Base-by-base conservation (phyloP, 2,113 vertebrate genomes). In the Orcinus orca region DNA sequence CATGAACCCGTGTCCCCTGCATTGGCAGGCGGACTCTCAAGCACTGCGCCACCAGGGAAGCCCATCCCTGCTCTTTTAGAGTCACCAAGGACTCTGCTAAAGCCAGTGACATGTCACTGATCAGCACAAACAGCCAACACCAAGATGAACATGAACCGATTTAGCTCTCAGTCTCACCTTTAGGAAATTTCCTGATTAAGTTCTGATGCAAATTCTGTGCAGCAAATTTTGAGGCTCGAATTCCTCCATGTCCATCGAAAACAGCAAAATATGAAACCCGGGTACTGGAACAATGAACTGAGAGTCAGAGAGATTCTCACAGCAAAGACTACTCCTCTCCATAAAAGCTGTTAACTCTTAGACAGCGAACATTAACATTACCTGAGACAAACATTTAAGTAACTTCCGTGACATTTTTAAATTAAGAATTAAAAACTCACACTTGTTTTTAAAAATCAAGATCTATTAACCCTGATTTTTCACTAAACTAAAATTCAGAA, bases 211-310 rank as follows among this genome's bases (percentile, higher is more conserved):
- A 99, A 98, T 99, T 99, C 95, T 99, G 99, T 0, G 99, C 99
- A 1, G 99, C 99, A 36, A 99, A 99, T 53, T 98, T 99, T 21
- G 99, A 99, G 0, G 99, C 99, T 92, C 99, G 98, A 71, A 99
- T 98, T 94, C 99, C 99, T 26, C 99, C 99, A 0, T 99, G 99
- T 89, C 99, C 99, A 47, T 99, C 99, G 68, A 99, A 99, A 90
- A 99, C 99, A 2, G 99, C 99, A 0, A 99, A 99, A 97, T 99
- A 99, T 0, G 99, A 99, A 36, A 99, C 98, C 0, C 98, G 99
- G 14, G 99, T 99, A 83, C 99, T 99, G 93, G 70, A 98, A 97
- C 92, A 90, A 97, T 58, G 6, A 98, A 84, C 79, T 25, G 38
- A 63, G n/a, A 71, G 90, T 77, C 60, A 84, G 25, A 8, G 8